A percentile compares a stretch with the other conserved stretches of the same genome.
Conservation (phyloP, 1,140 invertebrate genomes). For the Bombus fervidus region DNA sequence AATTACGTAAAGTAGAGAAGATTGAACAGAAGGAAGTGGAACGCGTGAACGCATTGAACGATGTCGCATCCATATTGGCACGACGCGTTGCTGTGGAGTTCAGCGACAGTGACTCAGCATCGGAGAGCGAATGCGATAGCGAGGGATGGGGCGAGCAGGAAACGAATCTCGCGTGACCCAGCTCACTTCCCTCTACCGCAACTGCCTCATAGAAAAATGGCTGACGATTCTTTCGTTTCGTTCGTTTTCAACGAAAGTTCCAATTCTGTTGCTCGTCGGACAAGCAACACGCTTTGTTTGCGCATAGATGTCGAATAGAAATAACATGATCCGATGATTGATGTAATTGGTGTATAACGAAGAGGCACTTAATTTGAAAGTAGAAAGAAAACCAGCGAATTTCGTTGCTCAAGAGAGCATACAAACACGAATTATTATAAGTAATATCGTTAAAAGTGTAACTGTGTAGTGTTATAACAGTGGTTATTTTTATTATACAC, state of each 20-base stretch:
- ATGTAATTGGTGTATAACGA: neutral
- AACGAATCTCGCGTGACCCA: conserved; percentile 84
- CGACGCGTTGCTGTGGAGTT: conserved; percentile 96
- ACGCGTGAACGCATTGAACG: conserved; percentile 90
- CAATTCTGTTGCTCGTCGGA: conserved; percentile 14
- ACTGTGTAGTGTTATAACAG: neutral
- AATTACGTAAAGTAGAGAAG: conserved; percentile 96
- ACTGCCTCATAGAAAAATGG: conserved; percentile 73
- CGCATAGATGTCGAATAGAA: neutral
- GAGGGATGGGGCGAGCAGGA: conserved; percentile 88
- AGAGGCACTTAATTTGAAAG: neutral
- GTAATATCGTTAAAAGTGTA: conserved; percentile 29
- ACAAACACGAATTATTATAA: neutral
- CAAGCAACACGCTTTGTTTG: neutral
- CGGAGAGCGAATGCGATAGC: conserved; percentile 88
- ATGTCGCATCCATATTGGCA: conserved; percentile 97
- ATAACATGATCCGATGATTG: neutral
- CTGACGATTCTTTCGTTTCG: conserved; percentile 45
- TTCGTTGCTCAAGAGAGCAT: conserved; percentile 5
- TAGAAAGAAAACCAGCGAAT: neutral
- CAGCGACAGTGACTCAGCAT: conserved; percentile 95
- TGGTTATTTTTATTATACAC: conserved; percentile 24
- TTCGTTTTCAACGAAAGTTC: conserved; percentile 11
- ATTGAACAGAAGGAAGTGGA: conserved; percentile 91
- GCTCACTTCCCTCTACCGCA: conserved; percentile 69